phyloP scores from a whole-genome alignment of 2,113 vertebrate species.

The western clawed frog (Xenopus tropicalis) region DNA sequence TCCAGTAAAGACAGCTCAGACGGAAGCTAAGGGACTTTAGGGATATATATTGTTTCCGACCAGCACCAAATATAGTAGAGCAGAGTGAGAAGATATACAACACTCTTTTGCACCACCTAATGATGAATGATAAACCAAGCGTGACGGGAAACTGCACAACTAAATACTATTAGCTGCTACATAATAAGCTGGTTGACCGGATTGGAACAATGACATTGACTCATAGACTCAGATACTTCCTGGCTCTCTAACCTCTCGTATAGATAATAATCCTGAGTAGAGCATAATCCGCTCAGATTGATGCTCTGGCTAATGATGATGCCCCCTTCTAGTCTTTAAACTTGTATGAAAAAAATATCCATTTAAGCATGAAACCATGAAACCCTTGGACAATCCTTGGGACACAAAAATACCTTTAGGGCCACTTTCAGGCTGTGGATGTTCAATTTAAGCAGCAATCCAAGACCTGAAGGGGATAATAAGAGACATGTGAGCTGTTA shows the following conservation, averaged over 20 bases:
- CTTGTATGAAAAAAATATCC: too few species aligned
- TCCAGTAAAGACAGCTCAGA: too few species aligned
- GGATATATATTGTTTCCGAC: too few species aligned
- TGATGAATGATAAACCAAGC: not conserved
- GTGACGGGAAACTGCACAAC: not conserved
- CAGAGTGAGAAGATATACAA: not conserved
- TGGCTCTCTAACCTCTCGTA: not conserved
- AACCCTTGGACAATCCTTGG: not conserved
- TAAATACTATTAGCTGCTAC: not conserved
- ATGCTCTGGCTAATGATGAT: too few species aligned
- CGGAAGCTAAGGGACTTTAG: too few species aligned
- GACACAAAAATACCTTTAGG: not conserved
- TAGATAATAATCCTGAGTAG: not conserved
- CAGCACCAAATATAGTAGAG: not conserved
- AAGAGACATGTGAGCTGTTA: too few species aligned
- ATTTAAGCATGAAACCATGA: not conserved
- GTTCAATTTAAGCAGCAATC: not conserved
- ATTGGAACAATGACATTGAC: not conserved
- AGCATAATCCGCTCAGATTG: too few species aligned
- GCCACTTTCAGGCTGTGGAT: too few species aligned
- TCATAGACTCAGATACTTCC: too few species aligned
- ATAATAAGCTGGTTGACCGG: not conserved
- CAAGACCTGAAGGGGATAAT: too few species aligned
- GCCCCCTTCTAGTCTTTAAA: too few species aligned
- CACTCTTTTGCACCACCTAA: not conserved